Percentiles rank a stretch among this genome's conserved stretches.
Conservation (phyloP, 1,140 invertebrate genomes). For the Lepeophtheirus salmonis region DNA sequence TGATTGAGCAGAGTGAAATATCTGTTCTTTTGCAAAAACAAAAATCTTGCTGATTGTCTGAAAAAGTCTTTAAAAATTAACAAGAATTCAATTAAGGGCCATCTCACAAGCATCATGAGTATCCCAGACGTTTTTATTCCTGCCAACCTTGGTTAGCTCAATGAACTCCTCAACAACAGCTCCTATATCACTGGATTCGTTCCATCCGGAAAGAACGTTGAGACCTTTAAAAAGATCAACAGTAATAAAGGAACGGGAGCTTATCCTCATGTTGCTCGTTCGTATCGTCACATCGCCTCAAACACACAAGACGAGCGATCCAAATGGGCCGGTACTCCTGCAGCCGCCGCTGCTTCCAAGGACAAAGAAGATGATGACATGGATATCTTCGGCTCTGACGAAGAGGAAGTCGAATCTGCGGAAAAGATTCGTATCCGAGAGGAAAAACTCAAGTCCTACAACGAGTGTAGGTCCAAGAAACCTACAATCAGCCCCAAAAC, state of each 20-base stretch:
- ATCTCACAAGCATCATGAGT: conserved; percentile 25
- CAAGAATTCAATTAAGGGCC: too few relatives aligned
- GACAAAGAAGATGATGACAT: conserved; percentile 45
- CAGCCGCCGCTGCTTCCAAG: conserved; percentile 25
- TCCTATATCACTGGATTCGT: conserved; percentile 34
- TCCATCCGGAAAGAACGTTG: conserved; percentile 32
- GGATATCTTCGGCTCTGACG: conserved; percentile 71
- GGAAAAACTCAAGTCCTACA: conserved; percentile 70
- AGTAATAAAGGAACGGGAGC: conserved; percentile 24
- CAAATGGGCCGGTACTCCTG: conserved; percentile 17
- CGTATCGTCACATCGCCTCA: conserved; percentile 37
- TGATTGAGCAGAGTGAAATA: too few relatives aligned
- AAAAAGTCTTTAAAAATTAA: too few relatives aligned
- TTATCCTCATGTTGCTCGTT: conserved; percentile 33
- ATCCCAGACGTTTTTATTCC: conserved; percentile 32
- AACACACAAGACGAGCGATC: conserved; percentile 24
- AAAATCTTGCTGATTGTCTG: too few relatives aligned
- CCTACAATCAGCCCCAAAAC: conserved; percentile 81
- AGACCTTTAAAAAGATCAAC: conserved; percentile 29
- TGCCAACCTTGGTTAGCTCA: conserved; percentile 29
- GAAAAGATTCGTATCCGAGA: conserved; percentile 47
- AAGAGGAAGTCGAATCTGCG: conserved; percentile 48
- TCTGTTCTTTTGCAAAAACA: too few relatives aligned
- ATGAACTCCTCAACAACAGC: conserved; percentile 30
- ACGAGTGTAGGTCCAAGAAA: conserved; percentile 82